Base-by-base conservation (phyloP, 2,797 vertebrate species). In the Malurus leucopterus region DNA sequence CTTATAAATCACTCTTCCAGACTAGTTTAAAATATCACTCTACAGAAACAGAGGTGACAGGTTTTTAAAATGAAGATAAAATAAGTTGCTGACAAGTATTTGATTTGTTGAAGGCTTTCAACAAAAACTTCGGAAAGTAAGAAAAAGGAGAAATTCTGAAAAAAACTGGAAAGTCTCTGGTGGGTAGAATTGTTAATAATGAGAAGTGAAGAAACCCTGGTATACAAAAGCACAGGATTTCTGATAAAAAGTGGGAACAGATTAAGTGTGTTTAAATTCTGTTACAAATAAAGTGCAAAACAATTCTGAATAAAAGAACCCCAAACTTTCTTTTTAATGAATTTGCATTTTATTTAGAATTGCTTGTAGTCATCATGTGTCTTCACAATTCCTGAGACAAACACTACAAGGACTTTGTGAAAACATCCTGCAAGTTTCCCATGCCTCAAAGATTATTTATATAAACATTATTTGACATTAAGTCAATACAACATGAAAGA, bases 1-100 rank as follows among this genome's bases (percentile, higher is more conserved):
- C 68, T 76, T 81, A 92, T 94, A 91, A 94, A 93, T 95, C 92
- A 94, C 85, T 89, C 70, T 82, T 70, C 76, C 82, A 63, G 76
- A 59, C 67, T 89, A 64, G 61, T 88, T 90, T 93, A 87, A 94
- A 93, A 84, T 90, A 92, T 79, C 32, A 53, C 85, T 63, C 85
- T 51, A 61, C 64, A 90, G 91, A 92, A 94, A 91, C 77, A 58
- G 50, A 90, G 73, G 70, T 93, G 87, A 85, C 89, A 93, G 57
- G 30, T 70, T 87, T 94, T 89, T 78, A 71, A 94, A 92, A 86
- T 93, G 53, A 93, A 94, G 95, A 92, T 91, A 93, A 93, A 95
- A 89, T 70, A 86, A 89, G 70, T 57, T 88, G 40, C 82, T 95
- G 92, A 84, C 90, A 90, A 81, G 77, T 50, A 76, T 73, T 92